phyloP scores from a whole-genome alignment of 2,797 vertebrate species.

The Sitta carolinensis region DNA sequence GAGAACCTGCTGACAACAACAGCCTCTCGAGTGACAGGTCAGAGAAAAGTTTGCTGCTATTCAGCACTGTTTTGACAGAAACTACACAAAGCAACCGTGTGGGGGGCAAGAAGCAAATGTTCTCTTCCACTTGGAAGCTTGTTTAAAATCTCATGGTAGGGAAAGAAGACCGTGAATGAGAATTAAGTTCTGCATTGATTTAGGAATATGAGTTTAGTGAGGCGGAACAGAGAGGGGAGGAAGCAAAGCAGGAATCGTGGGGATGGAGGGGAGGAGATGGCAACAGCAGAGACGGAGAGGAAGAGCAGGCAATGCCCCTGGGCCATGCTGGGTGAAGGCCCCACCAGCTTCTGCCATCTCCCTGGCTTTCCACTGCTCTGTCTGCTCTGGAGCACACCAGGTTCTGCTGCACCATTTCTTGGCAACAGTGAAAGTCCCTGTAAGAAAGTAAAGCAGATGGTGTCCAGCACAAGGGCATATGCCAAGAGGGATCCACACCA shows the following conservation, averaged over 20 bases:
- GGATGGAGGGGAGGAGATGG: neutral
- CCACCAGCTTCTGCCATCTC: neutral
- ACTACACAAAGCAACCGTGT: neutral
- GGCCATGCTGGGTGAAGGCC: neutral
- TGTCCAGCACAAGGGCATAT: fast-evolving
- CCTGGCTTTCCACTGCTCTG: neutral
- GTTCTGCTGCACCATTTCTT: neutral
- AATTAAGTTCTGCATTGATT: neutral
- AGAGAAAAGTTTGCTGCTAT: constrained; percentile 9
- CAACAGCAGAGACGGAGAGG: neutral
- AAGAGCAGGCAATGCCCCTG: neutral
- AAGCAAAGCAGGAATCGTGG: fast-evolving
- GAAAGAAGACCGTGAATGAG: constrained; percentile 3
- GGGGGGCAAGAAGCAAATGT: neutral
- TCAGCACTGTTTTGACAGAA: constrained; percentile 39
- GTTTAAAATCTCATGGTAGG: neutral
- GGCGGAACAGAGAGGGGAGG: neutral
- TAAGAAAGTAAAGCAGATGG: neutral
- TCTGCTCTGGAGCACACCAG: neutral
- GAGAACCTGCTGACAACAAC: constrained; percentile 58
- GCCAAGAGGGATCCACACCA: neutral
- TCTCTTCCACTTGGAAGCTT: neutral
- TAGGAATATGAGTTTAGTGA: neutral
- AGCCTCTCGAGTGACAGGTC: constrained; percentile 20
- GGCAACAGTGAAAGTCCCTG: neutral